Evolutionary conservation across 2,113 vertebrate genomes (phyloP), one percentile per base, ranked within the genome.

Genomic region (Megatriorchis doriae): DNA sequence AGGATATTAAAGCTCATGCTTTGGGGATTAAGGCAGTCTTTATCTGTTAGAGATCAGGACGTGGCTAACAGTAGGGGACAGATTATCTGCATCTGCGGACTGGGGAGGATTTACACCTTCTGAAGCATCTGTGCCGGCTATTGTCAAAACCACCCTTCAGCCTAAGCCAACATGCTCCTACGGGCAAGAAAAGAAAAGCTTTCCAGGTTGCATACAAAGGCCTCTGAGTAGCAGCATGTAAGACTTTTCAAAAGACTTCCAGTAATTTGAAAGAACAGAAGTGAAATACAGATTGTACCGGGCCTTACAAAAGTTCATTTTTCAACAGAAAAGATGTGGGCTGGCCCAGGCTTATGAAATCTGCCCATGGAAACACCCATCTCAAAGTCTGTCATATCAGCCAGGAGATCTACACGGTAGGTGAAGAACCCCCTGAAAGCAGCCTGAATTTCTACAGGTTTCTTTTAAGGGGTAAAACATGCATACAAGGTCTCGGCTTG

Each of bases 11-110:
- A 95, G 71, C 95, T 94, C 95, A 38, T 95, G 91, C 89, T 94
- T 91, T 85, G 47, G 42, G 74, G 93, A 96, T 97, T 96, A 96
- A 90, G 52, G 47, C 89, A 93, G 84, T 94, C 91, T 93, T 91
- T 97, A 97, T 94, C 93, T 94, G 84, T 90, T 93, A 91, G 89
- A 95, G 96, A 97, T 96, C 91, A 91, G 91, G 89, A 95, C 66
- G 70, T 80, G 81, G 87, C 86, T 94, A 97, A 95, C 88, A 81
- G 88, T 90, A 81, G 91, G 94, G 73, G 45, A 94, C 62, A 94
- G 96, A 97, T 97, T 95, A 96, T 95, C 93, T 94, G 84, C 73
- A 93, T 95, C 90, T 92, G 71, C 81, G 1, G 14, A 62, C 87
- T 36, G 38, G 55, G 71, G 73, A 94, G 93, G 93, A 96, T 95